Conservation (phyloP, 1,140 invertebrate genomes). For the Colletes gigas region DNA sequence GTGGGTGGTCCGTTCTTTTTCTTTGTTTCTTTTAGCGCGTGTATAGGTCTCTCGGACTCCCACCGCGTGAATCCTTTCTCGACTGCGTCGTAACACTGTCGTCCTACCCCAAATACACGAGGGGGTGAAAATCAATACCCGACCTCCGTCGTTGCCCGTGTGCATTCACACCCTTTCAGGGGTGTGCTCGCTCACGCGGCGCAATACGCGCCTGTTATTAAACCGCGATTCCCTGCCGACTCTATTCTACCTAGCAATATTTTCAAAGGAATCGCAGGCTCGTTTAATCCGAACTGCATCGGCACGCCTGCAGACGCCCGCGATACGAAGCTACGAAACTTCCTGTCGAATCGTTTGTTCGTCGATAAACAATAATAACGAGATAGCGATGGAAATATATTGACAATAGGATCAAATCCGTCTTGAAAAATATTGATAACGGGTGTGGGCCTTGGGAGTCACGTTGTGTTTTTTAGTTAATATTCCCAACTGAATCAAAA, state of each 20-base stretch:
- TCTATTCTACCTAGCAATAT: neutral
- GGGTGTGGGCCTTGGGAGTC: too few relatives aligned
- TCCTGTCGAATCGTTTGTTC: too few relatives aligned
- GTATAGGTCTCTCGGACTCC: neutral
- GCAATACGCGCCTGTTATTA: neutral
- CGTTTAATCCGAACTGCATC: neutral
- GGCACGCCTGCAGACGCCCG: too few relatives aligned
- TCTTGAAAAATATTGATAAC: too few relatives aligned
- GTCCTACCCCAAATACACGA: constrained; percentile 69
- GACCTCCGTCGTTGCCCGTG: neutral
- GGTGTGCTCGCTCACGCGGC: neutral
- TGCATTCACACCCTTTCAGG: constrained; percentile 5
- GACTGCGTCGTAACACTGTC: constrained; percentile 62
- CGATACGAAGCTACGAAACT: too few relatives aligned
- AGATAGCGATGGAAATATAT: too few relatives aligned
- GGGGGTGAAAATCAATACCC: constrained; percentile 66
- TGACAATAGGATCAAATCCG: too few relatives aligned
- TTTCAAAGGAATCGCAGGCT: neutral
- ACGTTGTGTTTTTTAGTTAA: too few relatives aligned
- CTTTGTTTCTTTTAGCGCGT: neutral
- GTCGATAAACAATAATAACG: too few relatives aligned
- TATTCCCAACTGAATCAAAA: too few relatives aligned
- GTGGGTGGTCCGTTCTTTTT: constrained; percentile 5
- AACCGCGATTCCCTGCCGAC: neutral
- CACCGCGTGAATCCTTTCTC: constrained; percentile 35